Conservation (phyloP, 2,113 vertebrate genomes). For the Carassius carassius region DNA sequence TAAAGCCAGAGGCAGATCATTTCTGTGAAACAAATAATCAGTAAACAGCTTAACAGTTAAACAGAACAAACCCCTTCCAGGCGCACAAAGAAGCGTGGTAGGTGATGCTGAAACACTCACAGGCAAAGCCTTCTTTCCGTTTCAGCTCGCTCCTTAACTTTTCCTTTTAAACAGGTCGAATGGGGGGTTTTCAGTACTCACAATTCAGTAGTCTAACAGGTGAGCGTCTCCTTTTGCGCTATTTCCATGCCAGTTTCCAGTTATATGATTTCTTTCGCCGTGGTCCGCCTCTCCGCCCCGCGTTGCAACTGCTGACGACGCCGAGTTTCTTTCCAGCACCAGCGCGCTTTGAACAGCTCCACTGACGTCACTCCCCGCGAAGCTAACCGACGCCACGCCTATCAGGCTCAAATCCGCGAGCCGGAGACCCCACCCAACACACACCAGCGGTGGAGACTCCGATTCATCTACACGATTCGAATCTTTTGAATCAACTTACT, state of each 20-base stretch:
- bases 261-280: background rate
- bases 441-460: background rate
- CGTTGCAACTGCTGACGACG: conserved; percentile 40
- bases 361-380: conserved; percentile 69
- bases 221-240: background rate
- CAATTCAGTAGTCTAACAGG: conserved; percentile 16
- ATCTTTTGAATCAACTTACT: background rate
- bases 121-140: background rate
- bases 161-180: background rate
- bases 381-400: conserved; percentile 68
- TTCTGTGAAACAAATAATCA: background rate
- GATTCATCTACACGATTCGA: background rate
- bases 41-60: background rate
- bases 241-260: conserved; percentile 24
- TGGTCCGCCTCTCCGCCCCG: conserved; percentile 49
- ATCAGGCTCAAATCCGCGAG: conserved; percentile 28
- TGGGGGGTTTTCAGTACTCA: conserved; percentile 6
- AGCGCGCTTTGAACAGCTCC: conserved; percentile 75
- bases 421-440: conserved; percentile 41
- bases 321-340: conserved; percentile 75
- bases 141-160: background rate
- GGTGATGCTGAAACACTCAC: conserved; percentile 9
- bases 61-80: conserved; percentile 17
- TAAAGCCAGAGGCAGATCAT: background rate
- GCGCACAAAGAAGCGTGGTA: conserved; percentile 34